phyloP scores from a whole-genome alignment of 1,140 invertebrate species.

The Cryptotermes secundus region DNA sequence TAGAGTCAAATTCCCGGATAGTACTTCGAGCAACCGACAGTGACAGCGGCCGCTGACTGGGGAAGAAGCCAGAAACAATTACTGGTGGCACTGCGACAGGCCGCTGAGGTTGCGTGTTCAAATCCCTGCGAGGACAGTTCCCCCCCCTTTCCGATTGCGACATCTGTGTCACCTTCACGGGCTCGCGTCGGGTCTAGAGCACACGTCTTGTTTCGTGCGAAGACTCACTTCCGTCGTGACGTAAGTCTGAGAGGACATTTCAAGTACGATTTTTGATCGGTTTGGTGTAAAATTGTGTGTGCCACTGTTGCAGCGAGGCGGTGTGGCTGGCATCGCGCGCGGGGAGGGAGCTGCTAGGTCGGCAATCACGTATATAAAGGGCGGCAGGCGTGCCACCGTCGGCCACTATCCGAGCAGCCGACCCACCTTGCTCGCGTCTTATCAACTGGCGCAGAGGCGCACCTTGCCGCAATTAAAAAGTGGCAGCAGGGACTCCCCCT shows the following conservation, averaged over 20 bases:
- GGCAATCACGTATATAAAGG: neutral
- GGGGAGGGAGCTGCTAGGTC: neutral
- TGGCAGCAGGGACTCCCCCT: neutral
- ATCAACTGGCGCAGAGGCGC: neutral
- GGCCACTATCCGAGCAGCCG: neutral
- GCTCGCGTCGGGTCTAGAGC: neutral
- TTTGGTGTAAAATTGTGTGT: neutral
- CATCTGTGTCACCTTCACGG: neutral
- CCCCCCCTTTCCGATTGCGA: too few relatives aligned
- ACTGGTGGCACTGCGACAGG: too few relatives aligned
- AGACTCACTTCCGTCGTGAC: neutral
- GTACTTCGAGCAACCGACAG: too few relatives aligned
- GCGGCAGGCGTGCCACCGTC: neutral
- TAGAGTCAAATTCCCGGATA: too few relatives aligned
- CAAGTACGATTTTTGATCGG: neutral
- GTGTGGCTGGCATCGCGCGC: neutral
- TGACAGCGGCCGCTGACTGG: too few relatives aligned
- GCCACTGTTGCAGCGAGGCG: neutral
- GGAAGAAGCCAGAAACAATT: too few relatives aligned
- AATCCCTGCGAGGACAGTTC: too few relatives aligned
- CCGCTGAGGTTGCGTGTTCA: too few relatives aligned
- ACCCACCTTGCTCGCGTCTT: neutral
- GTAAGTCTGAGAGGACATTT: neutral
- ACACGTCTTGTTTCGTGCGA: neutral
- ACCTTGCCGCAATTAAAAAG: neutral